Conservation (phyloP, 2,797 vertebrate species). For the Tragelaphus oryx region DNA sequence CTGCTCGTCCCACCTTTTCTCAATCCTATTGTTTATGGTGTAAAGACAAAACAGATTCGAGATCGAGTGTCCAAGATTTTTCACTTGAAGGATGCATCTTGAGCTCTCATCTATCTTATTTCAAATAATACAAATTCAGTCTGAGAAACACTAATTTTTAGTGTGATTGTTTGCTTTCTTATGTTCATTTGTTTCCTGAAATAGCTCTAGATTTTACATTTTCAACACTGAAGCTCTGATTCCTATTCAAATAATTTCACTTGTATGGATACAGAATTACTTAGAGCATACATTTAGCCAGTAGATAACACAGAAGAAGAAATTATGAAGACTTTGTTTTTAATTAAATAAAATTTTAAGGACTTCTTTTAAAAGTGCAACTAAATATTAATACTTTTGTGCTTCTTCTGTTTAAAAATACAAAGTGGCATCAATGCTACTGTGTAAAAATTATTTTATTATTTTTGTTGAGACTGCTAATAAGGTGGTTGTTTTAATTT, state of each 20-base stretch:
- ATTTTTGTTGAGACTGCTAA: background rate
- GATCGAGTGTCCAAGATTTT: background rate
- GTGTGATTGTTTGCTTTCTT: background rate
- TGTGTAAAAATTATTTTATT: background rate
- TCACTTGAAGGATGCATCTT: background rate
- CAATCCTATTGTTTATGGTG: conserved; percentile 20
- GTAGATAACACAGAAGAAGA: background rate
- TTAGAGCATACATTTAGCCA: background rate
- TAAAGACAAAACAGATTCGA: conserved; percentile 40
- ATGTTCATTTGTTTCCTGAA: background rate
- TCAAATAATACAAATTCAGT: background rate
- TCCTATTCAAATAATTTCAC: background rate
- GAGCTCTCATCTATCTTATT: background rate
- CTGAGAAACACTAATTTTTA: background rate
- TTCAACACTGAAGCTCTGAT: background rate
- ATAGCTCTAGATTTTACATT: background rate
- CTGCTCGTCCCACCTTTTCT: conserved; percentile 22
- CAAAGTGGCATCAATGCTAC: background rate
- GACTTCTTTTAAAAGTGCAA: background rate
- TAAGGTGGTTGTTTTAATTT: background rate
- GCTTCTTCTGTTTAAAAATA: background rate
- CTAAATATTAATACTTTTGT: background rate
- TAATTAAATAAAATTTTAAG: background rate
- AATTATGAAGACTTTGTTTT: background rate
- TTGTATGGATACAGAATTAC: background rate